Evolutionary conservation across 2,888 invertebrate species (phyloP), one percentile per base, ranked within the genome.

Genomic region (Ophonus ardosiacus): DNA sequence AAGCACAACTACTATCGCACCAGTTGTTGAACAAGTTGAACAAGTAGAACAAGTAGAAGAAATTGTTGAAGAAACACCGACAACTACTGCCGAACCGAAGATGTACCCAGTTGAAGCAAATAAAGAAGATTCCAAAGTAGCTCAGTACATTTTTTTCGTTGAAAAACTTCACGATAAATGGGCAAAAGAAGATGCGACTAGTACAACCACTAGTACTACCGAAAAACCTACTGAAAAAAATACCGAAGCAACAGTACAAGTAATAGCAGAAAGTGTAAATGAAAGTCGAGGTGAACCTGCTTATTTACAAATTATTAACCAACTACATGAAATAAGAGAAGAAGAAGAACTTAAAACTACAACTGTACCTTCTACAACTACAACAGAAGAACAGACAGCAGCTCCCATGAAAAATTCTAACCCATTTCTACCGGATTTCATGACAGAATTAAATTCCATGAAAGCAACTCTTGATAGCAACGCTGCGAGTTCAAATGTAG

Each of bases 101-200:
- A 80, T 71, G 10, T 85, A 80, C 31, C 78, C 78, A n/a, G 84
- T 84, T 24, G 78, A 84, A 78, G 78, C 84, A 10, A 59, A 78
- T n/a, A 63, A 87, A 88, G 43, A 90, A 89, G 5, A 88, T 86
- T n/a, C 89, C 89, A 2, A 89, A 89, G 86, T 91, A 90, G 88
- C 86, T 91, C 68, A 89, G 86, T 78, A 89, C 91, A 74, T 87
- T 91, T 68, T 86, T 88, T 3, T 90, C 89, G 87, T 87, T 90
- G 5, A 89, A 87, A 85, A 87, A 85, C 18, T 91, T 63, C 88
- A 89, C 86, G 90, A 90, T 85, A 88, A 88, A 43, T 88, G 88
- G 38, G 87, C 87, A 5, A 88, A 86, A 59, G 57, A 88, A 88
- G 13, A 81, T 87, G n/a, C 87, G 86, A 79, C 65, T 87, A 81